A percentile compares a stretch with the other conserved stretches of the same genome.
Evolutionary conservation across 2,888 invertebrate species (phyloP).

Genomic region (Julus scandinavius): DNA sequence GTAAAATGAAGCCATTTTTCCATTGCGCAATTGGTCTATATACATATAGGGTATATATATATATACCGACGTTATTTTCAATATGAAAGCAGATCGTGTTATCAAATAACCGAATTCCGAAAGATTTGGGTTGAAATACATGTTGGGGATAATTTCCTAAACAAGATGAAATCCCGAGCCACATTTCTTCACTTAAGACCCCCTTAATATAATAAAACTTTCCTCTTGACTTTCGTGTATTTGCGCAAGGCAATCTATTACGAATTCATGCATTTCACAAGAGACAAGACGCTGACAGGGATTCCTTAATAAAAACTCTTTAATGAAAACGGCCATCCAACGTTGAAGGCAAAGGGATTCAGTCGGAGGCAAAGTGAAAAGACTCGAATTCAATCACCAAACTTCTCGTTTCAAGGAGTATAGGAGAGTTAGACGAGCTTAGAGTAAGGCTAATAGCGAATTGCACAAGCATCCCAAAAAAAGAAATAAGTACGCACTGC

Average conservation of each 20-base stretch:
- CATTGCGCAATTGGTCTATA: not conserved
- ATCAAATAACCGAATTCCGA: constrained; percentile 24
- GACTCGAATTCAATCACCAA: constrained; percentile 12
- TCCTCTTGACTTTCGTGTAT: constrained; percentile 8
- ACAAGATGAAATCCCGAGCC: constrained; percentile 29
- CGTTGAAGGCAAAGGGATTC: constrained; percentile 1
- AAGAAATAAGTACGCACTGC: constrained; percentile 2
- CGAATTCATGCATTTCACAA: constrained; percentile 20
- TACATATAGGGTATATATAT: no score
- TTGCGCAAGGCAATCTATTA: constrained; percentile 26
- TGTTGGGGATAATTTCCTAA: constrained; percentile 1
- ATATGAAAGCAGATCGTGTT: constrained; percentile 4
- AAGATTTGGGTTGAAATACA: not conserved
- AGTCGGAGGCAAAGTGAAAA: not conserved
- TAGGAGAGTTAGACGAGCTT: not conserved
- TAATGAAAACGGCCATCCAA: constrained; percentile 3
- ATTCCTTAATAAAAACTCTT: constrained; percentile 33
- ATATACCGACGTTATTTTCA: not conserved
- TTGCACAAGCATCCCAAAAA: constrained; percentile 17
- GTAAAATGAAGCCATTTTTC: not conserved
- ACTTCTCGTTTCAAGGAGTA: not conserved
- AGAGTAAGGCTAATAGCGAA: constrained; percentile 28
- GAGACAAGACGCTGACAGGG: constrained; percentile 37
- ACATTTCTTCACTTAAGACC: constrained; percentile 35
- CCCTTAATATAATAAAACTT: constrained; percentile 29